Evolutionary conservation across 2,797 vertebrate species (phyloP).

Genomic region (Meda fulgida): DNA sequence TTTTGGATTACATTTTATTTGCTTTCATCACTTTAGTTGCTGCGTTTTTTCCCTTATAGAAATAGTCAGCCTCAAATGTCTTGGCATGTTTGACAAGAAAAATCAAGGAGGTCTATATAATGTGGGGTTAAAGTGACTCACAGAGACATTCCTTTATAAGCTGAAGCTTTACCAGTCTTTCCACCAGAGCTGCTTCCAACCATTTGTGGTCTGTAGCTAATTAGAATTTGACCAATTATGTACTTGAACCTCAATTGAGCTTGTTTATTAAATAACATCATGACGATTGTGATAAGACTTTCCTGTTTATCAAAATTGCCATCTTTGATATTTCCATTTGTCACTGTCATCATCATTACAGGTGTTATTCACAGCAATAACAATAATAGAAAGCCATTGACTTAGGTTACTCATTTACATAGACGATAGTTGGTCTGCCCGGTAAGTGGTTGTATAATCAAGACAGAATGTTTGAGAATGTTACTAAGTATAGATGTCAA

Average conservation of each 20-base stretch:
- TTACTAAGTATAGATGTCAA: background rate
- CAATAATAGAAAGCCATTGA: background rate
- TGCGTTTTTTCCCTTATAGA: background rate
- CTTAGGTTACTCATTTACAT: background rate
- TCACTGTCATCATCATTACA: slow-evolving; percentile 1
- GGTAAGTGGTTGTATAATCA: background rate
- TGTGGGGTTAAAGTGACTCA: no score
- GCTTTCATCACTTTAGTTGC: background rate
- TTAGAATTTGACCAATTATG: background rate
- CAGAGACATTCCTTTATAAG: background rate
- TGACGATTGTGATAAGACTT: background rate
- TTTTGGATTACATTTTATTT: background rate
- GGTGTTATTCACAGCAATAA: background rate
- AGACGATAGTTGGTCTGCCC: background rate
- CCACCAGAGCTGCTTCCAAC: background rate
- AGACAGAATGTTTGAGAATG: background rate
- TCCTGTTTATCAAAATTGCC: background rate
- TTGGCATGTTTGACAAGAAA: background rate
- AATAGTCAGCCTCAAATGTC: background rate
- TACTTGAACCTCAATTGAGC: background rate
- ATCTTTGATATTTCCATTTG: background rate
- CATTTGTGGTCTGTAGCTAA: background rate
- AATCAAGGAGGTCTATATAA: background rate
- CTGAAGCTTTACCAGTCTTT: background rate
- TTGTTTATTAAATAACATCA: background rate